Percentiles rank a stretch among this genome's conserved stretches.
Evolutionary conservation across 2,888 invertebrate genomes (phyloP).

Genomic region (Leucophora obtusa): DNA sequence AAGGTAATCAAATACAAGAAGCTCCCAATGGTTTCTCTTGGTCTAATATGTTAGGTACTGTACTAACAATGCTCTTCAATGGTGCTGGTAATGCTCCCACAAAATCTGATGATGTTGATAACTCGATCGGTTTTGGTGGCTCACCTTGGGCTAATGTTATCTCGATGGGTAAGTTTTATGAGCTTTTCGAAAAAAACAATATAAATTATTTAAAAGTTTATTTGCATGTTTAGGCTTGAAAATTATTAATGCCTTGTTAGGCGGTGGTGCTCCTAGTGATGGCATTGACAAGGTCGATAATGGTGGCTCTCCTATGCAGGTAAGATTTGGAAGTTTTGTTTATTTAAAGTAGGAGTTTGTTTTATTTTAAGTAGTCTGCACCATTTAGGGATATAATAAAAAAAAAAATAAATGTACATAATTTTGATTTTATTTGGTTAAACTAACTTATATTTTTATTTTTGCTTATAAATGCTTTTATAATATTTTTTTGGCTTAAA

Average conservation of each 20-base stretch:
- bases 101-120: conserved; percentile 88
- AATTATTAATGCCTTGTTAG: conserved; percentile 90
- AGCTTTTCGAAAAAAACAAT: background rate
- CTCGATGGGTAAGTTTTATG: conserved; percentile 82
- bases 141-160: conserved; percentile 94
- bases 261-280: conserved; percentile 86
- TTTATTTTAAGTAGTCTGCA: conserved; percentile 54
- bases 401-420: conserved; percentile 17
- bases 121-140: conserved; percentile 82
- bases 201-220: background rate
- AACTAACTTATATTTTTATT: conserved; percentile 44
- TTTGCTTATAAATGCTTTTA: conserved; percentile 60
- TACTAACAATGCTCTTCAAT: conserved; percentile 93
- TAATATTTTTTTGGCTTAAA: conserved; percentile 11
- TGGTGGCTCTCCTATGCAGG: conserved; percentile 93
- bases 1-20: conserved; percentile 87
- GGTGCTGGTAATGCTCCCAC: conserved; percentile 82
- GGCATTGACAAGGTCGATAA: conserved; percentile 95
- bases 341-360: background rate
- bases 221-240: conserved; percentile 81
- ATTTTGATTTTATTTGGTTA: conserved; percentile 27
- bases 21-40: conserved; percentile 88
- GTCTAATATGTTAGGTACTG: conserved; percentile 91
- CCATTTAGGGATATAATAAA: conserved; percentile 36
- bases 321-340: conserved; percentile 75